Evolutionary conservation across 2,888 invertebrate genomes (phyloP).

Genomic region (Barypeithes pellucidus): DNA sequence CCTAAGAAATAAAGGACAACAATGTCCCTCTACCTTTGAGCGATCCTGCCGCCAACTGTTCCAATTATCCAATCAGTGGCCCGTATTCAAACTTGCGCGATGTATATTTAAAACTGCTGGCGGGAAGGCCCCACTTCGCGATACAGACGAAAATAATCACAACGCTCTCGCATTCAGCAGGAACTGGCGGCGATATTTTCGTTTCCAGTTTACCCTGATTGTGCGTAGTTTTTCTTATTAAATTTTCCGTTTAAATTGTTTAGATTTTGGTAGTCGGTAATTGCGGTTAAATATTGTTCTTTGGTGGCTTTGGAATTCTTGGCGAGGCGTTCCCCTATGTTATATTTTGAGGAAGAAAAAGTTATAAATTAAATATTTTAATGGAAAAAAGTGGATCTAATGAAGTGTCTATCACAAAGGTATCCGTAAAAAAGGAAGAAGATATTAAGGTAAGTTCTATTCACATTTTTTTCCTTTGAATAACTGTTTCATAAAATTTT

Average conservation of each 20-base stretch:
- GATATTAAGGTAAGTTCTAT: slow-evolving; percentile 80
- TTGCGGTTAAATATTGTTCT: too few relatives aligned
- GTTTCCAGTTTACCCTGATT: slow-evolving; percentile 39
- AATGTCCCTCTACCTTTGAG: background rate
- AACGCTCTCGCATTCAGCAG: slow-evolving; percentile 59
- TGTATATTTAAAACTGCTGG: slow-evolving; percentile 63
- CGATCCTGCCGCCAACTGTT: slow-evolving; percentile 14
- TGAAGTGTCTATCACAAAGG: slow-evolving; percentile 58
- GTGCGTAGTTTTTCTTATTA: slow-evolving; percentile 55
- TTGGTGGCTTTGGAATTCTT: background rate
- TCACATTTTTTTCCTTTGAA: background rate
- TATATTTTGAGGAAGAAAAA: background rate
- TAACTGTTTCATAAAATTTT: background rate
- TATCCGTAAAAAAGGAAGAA: slow-evolving; percentile 80
- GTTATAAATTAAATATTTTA: slow-evolving; percentile 44
- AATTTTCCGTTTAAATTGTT: slow-evolving; percentile 1
- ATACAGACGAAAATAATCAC: slow-evolving; percentile 66
- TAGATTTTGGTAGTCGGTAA: background rate
- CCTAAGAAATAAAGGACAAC: slow-evolving; percentile 3
- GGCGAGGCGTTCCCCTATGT: background rate
- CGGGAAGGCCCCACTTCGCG: slow-evolving; percentile 67
- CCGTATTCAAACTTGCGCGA: slow-evolving; percentile 59
- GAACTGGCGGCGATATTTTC: slow-evolving; percentile 41
- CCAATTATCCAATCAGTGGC: slow-evolving; percentile 22
- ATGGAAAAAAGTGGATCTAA: slow-evolving; percentile 63